phyloP scores from a whole-genome alignment of 2,888 invertebrate species.

The Anorthoa munda region DNA sequence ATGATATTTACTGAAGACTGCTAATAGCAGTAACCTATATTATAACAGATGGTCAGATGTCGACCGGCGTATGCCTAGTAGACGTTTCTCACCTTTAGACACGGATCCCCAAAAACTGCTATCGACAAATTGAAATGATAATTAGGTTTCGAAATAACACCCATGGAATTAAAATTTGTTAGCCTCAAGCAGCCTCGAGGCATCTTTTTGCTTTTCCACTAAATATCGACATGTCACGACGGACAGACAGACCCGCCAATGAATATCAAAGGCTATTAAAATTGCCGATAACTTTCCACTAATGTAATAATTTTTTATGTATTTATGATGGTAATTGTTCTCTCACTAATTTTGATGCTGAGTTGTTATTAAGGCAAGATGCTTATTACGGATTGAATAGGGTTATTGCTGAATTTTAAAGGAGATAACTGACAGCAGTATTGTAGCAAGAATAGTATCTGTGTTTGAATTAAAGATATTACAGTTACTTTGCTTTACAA shows the following conservation, averaged over 20 bases:
- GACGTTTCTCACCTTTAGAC: no score
- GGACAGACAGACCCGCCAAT: slow-evolving; percentile 1
- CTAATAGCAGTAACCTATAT: no score
- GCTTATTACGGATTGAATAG: not conserved
- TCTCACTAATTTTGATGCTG: slow-evolving; percentile 21
- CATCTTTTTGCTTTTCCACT: slow-evolving; percentile 30
- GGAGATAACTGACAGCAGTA: not conserved
- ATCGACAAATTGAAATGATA: slow-evolving; percentile 57
- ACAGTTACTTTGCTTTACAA: no score
- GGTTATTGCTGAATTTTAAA: not conserved
- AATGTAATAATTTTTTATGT: slow-evolving; percentile 25
- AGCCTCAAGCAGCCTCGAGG: slow-evolving; percentile 21
- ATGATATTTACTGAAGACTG: no score
- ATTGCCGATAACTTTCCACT: slow-evolving; percentile 49
- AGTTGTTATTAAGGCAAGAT: slow-evolving; percentile 5
- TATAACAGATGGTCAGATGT: no score
- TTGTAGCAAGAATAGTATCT: no score
- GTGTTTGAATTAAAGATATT: no score
- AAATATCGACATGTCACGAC: slow-evolving; percentile 25
- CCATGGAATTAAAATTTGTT: slow-evolving; percentile 37
- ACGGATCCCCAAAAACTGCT: slow-evolving; percentile 24
- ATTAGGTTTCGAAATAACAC: slow-evolving; percentile 57
- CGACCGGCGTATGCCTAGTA: no score
- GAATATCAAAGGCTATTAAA: slow-evolving; percentile 47
- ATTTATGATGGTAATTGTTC: slow-evolving; percentile 28